phyloP scores from a whole-genome alignment of 2,888 invertebrate genomes.

The Lymantria monacha region DNA sequence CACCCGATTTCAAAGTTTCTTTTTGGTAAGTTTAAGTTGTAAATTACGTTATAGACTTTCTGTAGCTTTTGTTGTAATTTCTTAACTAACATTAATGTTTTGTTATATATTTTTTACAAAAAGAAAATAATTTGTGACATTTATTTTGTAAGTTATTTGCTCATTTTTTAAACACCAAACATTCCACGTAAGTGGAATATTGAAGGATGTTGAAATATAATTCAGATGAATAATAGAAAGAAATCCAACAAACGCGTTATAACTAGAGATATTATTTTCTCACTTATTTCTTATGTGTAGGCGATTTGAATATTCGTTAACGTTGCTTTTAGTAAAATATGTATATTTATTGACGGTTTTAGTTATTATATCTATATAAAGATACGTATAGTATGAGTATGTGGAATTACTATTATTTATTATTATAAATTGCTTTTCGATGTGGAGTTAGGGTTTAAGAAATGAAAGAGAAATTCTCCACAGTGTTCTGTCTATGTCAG shows the following conservation, averaged over 20 bases:
- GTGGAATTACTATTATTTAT: no score
- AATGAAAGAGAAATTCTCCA: no score
- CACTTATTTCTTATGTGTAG: no score
- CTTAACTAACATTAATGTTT: slow-evolving; percentile 26
- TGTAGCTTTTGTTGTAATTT: slow-evolving; percentile 15
- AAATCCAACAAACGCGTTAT: not conserved
- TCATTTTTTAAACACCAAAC: not conserved
- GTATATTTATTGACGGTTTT: no score
- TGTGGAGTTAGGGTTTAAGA: no score
- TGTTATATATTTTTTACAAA: slow-evolving; percentile 7
- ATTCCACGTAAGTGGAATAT: not conserved
- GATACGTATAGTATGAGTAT: no score
- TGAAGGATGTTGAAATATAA: not conserved
- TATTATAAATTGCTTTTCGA: no score
- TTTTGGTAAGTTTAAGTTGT: slow-evolving; percentile 23
- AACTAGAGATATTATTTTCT: no score
- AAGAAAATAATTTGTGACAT: not conserved
- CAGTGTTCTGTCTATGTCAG: no score
- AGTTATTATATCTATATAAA: no score
- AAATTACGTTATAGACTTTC: slow-evolving; percentile 19
- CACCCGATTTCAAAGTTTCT: slow-evolving; percentile 32
- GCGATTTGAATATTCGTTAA: no score
- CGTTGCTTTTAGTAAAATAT: no score
- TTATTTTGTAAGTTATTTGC: not conserved
- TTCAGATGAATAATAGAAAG: slow-evolving; percentile 3